Conservation (phyloP, 2,888 invertebrate genomes). For the Pseudococcus longispinus region DNA sequence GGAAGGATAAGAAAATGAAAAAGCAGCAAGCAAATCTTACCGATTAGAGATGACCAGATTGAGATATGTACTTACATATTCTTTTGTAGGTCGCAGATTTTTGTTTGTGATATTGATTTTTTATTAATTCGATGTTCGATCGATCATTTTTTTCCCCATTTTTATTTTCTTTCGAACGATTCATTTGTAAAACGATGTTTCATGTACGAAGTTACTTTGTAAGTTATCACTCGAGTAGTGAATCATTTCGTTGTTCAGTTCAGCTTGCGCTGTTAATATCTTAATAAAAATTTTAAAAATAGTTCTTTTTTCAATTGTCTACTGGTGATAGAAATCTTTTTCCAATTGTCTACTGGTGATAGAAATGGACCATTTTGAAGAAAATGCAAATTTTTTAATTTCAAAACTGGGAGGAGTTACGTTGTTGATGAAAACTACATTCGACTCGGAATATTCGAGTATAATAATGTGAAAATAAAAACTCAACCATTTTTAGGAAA, state of each 20-base stretch:
- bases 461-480: no score
- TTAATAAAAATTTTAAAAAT: not conserved
- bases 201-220: not conserved
- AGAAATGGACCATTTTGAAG: no score
- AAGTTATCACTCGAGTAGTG: not conserved
- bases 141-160: not conserved
- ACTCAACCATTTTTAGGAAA: no score
- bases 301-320: not conserved
- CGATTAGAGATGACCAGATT: not conserved
- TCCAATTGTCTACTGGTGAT: no score
- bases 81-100: not conserved
- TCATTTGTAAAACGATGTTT: not conserved
- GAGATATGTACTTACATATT: not conserved
- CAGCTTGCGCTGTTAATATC: not conserved
- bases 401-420: no score
- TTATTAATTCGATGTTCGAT: not conserved
- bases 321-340: not conserved
- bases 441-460: no score
- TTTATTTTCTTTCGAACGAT: not conserved
- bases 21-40: not conserved
- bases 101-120: constrained; percentile 32
- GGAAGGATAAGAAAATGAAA: not conserved
- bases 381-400: no score
- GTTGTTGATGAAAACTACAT: no score
- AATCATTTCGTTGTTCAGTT: not conserved